A percentile compares a stretch with the other conserved stretches of the same genome.
phyloP scores from a whole-genome alignment of 2,797 vertebrate genomes.

The Xerus rutilus region DNA sequence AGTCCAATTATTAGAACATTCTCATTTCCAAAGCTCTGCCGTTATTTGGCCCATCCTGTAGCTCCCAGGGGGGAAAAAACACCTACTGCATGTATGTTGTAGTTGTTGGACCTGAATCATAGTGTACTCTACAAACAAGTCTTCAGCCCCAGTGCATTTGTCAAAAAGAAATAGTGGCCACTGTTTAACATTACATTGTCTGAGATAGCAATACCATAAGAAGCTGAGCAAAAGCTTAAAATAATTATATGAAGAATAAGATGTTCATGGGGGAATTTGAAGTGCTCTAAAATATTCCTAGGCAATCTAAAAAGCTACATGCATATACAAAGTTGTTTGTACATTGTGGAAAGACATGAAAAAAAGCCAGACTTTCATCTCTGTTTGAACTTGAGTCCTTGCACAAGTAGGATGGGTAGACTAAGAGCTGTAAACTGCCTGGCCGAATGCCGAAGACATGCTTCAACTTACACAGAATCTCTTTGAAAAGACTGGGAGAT shows the following conservation, averaged over 20 bases:
- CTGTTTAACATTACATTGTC: constrained; percentile 38
- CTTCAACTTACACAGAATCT: background rate
- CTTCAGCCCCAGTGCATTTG: background rate
- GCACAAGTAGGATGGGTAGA: background rate
- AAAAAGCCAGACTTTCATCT: background rate
- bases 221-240: background rate
- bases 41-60: background rate
- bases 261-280: background rate
- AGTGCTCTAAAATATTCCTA: background rate
- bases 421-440: background rate
- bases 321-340: background rate
- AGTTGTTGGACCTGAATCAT: constrained; percentile 7
- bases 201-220: background rate
- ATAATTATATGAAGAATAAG: background rate
- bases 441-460: background rate
- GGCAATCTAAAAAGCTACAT: background rate
- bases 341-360: background rate
- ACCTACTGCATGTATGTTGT: background rate
- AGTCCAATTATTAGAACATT: background rate
- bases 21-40: background rate
- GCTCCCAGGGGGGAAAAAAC: background rate
- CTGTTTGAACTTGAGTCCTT: background rate
- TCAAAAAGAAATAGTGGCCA: constrained; percentile 17
- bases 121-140: background rate
- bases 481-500: background rate